phyloP scores from a whole-genome alignment of 2,888 invertebrate genomes.

The Philonicus albiceps region DNA sequence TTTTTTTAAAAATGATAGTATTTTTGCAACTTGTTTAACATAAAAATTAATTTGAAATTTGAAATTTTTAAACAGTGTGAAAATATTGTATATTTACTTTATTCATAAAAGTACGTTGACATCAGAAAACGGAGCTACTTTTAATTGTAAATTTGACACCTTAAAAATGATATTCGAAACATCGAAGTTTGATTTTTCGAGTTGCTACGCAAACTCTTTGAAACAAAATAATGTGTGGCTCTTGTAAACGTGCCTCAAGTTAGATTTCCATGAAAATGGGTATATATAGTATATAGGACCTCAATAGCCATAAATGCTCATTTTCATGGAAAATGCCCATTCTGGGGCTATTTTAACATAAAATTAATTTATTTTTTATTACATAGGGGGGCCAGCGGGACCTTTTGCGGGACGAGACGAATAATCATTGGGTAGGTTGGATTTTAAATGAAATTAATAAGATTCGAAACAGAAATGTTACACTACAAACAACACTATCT shows the following conservation, averaged over 20 bases:
- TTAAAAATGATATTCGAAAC: background rate
- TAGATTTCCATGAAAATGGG: background rate
- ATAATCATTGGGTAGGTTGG: background rate
- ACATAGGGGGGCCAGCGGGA: background rate
- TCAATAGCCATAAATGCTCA: background rate
- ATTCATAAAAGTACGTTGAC: too few species aligned
- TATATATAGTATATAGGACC: background rate
- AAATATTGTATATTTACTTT: too few species aligned
- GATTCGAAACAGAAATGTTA: background rate
- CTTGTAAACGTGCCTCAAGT: background rate
- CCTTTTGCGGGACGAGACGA: background rate
- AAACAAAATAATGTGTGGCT: background rate
- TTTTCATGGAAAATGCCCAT: background rate
- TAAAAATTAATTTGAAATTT: too few species aligned
- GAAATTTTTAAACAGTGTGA: too few species aligned
- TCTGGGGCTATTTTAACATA: background rate
- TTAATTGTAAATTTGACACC: too few species aligned
- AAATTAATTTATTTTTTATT: background rate
- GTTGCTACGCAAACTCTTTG: background rate
- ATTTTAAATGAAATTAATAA: background rate
- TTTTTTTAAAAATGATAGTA: too few species aligned
- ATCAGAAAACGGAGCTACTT: too few species aligned
- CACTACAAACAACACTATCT: background rate
- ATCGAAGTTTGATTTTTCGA: background rate
- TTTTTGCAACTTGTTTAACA: too few species aligned